Evolutionary conservation across 2,888 invertebrate species (phyloP).

Genomic region (Parnassius orleans): DNA sequence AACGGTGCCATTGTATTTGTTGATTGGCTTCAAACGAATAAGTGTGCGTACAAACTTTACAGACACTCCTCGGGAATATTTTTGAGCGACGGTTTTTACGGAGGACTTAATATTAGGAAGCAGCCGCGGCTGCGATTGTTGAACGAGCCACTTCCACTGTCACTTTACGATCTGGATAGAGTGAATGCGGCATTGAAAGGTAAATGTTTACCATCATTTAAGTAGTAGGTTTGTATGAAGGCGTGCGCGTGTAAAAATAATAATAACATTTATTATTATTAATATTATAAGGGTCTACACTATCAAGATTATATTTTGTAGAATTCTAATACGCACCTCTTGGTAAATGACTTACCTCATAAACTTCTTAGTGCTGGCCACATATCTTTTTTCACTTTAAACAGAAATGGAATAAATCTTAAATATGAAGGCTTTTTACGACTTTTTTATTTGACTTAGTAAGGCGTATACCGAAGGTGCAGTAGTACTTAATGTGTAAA

Average conservation of each 20-base stretch:
- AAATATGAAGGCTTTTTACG: too few relatives aligned
- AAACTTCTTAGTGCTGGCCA: too few relatives aligned
- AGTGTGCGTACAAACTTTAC: constrained; percentile 73
- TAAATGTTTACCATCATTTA: constrained; percentile 68
- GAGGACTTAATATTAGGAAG: constrained; percentile 54
- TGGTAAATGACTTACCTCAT: too few relatives aligned
- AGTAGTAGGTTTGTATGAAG: constrained; percentile 54
- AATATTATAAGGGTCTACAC: too few relatives aligned
- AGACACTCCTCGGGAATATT: constrained; percentile 76
- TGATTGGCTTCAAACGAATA: constrained; percentile 71
- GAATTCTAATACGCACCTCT: too few relatives aligned
- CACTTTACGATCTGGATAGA: constrained; percentile 76
- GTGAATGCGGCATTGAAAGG: constrained; percentile 77
- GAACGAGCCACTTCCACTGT: constrained; percentile 75
- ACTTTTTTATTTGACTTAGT: too few relatives aligned
- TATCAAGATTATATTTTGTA: too few relatives aligned
- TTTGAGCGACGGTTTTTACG: constrained; percentile 70
- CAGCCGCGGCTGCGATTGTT: constrained; percentile 65
- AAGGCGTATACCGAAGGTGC: too few relatives aligned
- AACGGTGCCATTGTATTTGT: constrained; percentile 74
- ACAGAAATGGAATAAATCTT: too few relatives aligned
- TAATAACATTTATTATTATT: constrained; percentile 30
- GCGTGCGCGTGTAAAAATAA: constrained; percentile 53
- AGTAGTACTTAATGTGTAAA: too few relatives aligned
- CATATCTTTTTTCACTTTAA: too few relatives aligned